Conservation (phyloP, 1,140 invertebrate species). For the Spodoptera litura region DNA sequence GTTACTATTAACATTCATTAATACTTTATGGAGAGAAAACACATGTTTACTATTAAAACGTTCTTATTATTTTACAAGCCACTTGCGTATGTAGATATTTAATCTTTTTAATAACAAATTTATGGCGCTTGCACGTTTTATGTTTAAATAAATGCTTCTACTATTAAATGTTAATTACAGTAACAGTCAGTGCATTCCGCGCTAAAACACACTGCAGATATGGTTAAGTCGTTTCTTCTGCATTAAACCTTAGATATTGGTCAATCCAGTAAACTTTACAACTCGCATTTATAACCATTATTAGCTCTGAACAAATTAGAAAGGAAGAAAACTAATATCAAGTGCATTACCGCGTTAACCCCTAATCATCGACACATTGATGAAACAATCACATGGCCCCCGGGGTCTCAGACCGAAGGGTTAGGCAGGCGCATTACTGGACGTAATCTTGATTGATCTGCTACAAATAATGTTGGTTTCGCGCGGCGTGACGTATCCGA, state of each 20-base stretch:
- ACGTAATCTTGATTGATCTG: conserved; percentile 83
- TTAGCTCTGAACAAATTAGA: conserved; percentile 40
- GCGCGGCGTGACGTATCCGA: conserved; percentile 65
- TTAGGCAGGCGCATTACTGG: conserved; percentile 64
- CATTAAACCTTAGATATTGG: background rate
- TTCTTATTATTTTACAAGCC: conserved; percentile 4
- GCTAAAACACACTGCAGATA: conserved; percentile 10
- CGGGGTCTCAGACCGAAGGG: conserved; percentile 64
- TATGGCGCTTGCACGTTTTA: conserved; percentile 14
- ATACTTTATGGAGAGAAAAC: conserved; percentile 1
- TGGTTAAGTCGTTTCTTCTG: background rate
- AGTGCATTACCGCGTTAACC: conserved; percentile 60
- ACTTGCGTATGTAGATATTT: conserved; percentile 6
- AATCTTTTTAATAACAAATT: conserved; percentile 29
- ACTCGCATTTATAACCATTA: background rate
- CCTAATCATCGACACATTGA: conserved; percentile 75
- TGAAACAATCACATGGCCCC: conserved; percentile 70
- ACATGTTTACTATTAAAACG: conserved; percentile 1
- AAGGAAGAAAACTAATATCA: conserved; percentile 59
- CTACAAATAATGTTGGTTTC: conserved; percentile 76
- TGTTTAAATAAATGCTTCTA: conserved; percentile 21
- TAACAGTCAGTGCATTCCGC: background rate
- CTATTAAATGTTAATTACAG: conserved; percentile 25
- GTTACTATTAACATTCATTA: background rate
- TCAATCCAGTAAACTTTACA: background rate